Base-by-base conservation (phyloP, 2,113 vertebrate genomes). In the Tragelaphus scriptus region DNA sequence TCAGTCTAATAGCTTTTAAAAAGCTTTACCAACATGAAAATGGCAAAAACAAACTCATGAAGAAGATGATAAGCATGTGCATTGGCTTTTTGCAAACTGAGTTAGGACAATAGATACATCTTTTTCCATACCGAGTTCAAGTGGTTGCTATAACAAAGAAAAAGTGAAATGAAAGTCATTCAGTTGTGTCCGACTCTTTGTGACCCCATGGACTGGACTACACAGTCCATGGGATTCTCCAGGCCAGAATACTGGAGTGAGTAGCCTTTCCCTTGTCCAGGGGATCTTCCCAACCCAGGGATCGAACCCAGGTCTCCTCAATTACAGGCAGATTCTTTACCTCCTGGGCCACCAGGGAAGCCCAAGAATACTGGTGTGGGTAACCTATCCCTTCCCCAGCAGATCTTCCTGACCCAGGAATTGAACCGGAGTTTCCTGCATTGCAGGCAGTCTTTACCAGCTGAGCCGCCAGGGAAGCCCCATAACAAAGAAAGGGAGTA, bases 61-160 rank as follows among this genome's bases (percentile, higher is more conserved):
- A 58, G 32, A 71, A 80, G n/a, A 71, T 16, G 4, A 44, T 51
- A 56, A 65, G 51, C 30, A 21, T 40, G 30, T 68, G 13, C 1
- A 28, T 3, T 85, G 49, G 51, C 56, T 30, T 97, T 97, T 85
- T 94, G 56, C 16, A 55, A 87, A 84, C 19, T 92, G 51, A 84
- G 7, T 68, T 44, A 77, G 30, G 30, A 92, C 4, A 61, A 9
- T 1, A 86, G 15, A 17, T 40, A 86, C 1, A 28, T 6, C 0
- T 28, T 56, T 59, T 84, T 77, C n/a, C 44, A 21, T 7, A 51
- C 15, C 68, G 28, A 56, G 91, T 90, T 49, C 40, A 77, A 71
- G 40, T n/a, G 58, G 26, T 68, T 7, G 28, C 55, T 26, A 44
- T 26, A 75, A 47, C 4, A 55, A 96, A 94, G n/a, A 75, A n/a